Evolutionary conservation across 1,140 invertebrate genomes (phyloP).

Genomic region (Sarcophaga bullata): DNA sequence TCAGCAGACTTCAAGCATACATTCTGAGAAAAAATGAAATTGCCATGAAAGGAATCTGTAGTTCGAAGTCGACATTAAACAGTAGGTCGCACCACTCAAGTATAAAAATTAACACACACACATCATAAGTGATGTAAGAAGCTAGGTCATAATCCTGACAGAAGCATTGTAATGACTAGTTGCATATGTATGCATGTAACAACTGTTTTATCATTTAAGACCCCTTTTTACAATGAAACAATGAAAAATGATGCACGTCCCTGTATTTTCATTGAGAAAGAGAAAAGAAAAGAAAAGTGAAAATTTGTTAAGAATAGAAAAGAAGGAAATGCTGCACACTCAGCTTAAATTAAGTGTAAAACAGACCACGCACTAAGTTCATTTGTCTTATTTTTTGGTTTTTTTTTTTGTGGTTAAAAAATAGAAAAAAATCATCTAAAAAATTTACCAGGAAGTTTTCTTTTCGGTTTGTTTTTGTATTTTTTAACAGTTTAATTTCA

Average conservation of each 20-base stretch:
- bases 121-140: too few species aligned
- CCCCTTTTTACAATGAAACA: neutral
- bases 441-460: slow-evolving; percentile 42
- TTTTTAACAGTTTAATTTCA: slow-evolving; percentile 32
- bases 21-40: too few species aligned
- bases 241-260: neutral
- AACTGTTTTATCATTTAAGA: neutral
- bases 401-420: neutral
- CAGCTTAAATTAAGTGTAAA: slow-evolving; percentile 62
- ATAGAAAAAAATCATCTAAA: slow-evolving; percentile 6
- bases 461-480: neutral
- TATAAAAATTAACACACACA: too few species aligned
- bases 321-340: slow-evolving; percentile 28
- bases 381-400: slow-evolving; percentile 55
- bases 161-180: too few species aligned
- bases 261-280: neutral
- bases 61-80: too few species aligned
- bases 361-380: slow-evolving; percentile 62
- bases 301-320: slow-evolving; percentile 33
- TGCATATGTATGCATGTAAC: too few species aligned
- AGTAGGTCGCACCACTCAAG: too few species aligned
- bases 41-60: too few species aligned
- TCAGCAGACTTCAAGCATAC: too few species aligned
- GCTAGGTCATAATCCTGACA: too few species aligned
- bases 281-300: slow-evolving; percentile 17